Base-by-base conservation (phyloP, 2,113 vertebrate genomes). In the Aleadryas rufinucha region DNA sequence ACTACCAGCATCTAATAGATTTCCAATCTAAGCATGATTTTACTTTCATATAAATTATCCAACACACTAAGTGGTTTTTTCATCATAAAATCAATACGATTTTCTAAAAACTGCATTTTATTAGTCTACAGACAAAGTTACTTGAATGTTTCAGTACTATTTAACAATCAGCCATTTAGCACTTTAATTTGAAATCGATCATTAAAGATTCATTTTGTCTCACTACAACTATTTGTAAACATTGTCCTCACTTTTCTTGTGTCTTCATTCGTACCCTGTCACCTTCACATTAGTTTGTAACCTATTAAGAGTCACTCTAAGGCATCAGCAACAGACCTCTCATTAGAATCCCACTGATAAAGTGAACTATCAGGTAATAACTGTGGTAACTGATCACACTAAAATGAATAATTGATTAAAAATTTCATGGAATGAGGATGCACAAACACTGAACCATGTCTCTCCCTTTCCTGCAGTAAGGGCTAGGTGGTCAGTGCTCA, bases 121-220 rank as follows among this genome's bases (percentile, higher is more conserved):
- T 84, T 95, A 91, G 78, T 94, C 52, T 79, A 74, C 31, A 49
- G 65, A 63, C 14, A 91, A 61, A 66, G 75, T 63, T 84, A 50
- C 79, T 93, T 60, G 44, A 86, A 89, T 93, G 77, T 93, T 95
- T 96, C 66, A 85, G 59, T 89, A 45, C 96, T 95, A 93, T 90
- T 91, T 95, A 97, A 93, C 72, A 86, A 95, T 85, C 83, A 95
- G 27, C 15, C 57, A 74, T 93, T 87, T 86, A 90, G 57, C 53
- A 69, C 19, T 77, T 94, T 93, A 91, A 95, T 94, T 84, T 92
- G 49, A 97, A 97, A 96, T 96, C 2, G 13, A 86, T 97, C 44
- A 72, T 92, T 93, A 90, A 80, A 92, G 74, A 96, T 93, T 89
- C 11, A 68, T 83, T 96, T 95, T 94, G 28, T 87, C 63, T 92